phyloP scores from a whole-genome alignment of 2,888 invertebrate genomes.

The Heliconius sara region DNA sequence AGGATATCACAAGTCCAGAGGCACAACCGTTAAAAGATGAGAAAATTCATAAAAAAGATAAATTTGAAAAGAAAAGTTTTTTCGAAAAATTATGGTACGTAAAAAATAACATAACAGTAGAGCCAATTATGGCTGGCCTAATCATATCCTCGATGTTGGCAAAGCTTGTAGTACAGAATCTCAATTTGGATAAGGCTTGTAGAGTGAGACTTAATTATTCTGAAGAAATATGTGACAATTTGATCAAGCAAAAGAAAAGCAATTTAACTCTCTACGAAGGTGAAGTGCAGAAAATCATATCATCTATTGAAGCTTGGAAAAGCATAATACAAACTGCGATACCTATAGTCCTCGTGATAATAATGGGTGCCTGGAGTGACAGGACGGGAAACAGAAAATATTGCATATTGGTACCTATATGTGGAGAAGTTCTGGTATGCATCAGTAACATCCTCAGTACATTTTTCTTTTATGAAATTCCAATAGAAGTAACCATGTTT shows the following conservation, averaged over 20 bases:
- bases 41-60: conserved; percentile 46
- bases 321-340: conserved; percentile 82
- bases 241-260: conserved; percentile 62
- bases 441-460: conserved; percentile 80
- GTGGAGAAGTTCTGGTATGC: conserved; percentile 79
- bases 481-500: conserved; percentile 81
- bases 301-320: conserved; percentile 82
- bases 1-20: conserved; percentile 57
- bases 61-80: conserved; percentile 72
- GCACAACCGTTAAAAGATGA: conserved; percentile 63
- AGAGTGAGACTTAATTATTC: conserved; percentile 66
- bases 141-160: conserved; percentile 86
- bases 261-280: conserved; percentile 86
- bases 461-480: conserved; percentile 79
- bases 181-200: conserved; percentile 76
- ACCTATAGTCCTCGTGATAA: conserved; percentile 81
- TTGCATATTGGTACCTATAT: conserved; percentile 82
- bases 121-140: conserved; percentile 88
- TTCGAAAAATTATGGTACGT: conserved; percentile 81
- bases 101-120: conserved; percentile 86
- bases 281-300: conserved; percentile 83
- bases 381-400: conserved; percentile 83
- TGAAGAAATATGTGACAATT: conserved; percentile 68
- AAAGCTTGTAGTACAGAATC: conserved; percentile 85
- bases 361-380: conserved; percentile 86